Percentiles rank a stretch among this genome's conserved stretches.
Evolutionary conservation across 2,113 vertebrate species (phyloP).

Genomic region (Sebastes schlegelii): DNA sequence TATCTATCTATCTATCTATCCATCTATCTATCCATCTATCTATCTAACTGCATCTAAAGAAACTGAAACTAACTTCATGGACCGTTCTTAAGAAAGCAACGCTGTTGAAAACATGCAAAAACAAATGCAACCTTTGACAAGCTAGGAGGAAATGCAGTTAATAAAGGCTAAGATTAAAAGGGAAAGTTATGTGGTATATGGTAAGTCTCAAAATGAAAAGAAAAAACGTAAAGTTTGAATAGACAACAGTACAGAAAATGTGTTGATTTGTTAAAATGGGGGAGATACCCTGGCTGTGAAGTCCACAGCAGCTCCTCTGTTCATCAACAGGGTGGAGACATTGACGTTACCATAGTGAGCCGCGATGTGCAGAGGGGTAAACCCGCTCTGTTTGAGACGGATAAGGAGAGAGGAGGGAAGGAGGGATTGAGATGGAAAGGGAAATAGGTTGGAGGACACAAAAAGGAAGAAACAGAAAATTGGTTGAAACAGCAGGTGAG

Average conservation of each 20-base stretch:
- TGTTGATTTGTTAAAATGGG: slow-evolving; percentile 20
- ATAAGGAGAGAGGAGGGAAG: slow-evolving; percentile 51
- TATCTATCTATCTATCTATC: no score
- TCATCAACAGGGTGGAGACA: slow-evolving; percentile 97
- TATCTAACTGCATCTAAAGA: background rate
- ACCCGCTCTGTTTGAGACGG: slow-evolving; percentile 90
- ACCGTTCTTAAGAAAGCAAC: background rate
- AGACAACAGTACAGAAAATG: background rate
- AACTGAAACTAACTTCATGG: background rate
- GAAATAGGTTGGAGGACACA: background rate
- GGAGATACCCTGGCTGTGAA: slow-evolving; percentile 94
- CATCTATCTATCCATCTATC: no score
- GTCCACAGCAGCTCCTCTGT: slow-evolving; percentile 97
- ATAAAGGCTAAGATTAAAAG: slow-evolving; percentile 3
- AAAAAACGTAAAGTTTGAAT: background rate
- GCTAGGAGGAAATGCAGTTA: background rate
- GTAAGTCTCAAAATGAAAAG: slow-evolving; percentile 5
- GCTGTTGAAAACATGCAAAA: slow-evolving; percentile 17
- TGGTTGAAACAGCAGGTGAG: slow-evolving; percentile 17
- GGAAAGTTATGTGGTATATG: background rate
- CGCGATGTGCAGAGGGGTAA: slow-evolving; percentile 96
- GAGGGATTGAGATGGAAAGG: slow-evolving; percentile 27
- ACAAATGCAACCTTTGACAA: background rate
- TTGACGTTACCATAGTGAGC: slow-evolving; percentile 96
- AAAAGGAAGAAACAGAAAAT: slow-evolving; percentile 9